Conservation (phyloP, 2,888 invertebrate species). For the Melanostoma scalare region DNA sequence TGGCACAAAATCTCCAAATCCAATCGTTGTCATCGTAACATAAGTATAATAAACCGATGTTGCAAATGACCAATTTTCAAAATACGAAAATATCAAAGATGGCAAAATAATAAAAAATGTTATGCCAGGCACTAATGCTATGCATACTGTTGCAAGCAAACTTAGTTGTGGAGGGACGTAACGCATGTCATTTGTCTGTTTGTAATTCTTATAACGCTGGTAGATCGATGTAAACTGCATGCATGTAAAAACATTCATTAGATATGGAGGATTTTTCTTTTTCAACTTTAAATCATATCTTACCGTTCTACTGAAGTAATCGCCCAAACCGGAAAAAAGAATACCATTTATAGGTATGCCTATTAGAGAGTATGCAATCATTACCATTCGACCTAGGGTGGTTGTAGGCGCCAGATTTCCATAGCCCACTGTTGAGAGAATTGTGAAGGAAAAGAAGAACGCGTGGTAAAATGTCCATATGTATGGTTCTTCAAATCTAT, state of each 20-base stretch:
- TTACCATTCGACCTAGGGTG: slow-evolving; percentile 89
- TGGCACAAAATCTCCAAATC: slow-evolving; percentile 96
- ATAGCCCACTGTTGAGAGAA: slow-evolving; percentile 95
- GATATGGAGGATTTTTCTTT: neutral
- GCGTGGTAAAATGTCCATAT: slow-evolving; percentile 96
- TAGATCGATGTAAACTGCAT: slow-evolving; percentile 89
- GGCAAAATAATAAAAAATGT: slow-evolving; percentile 93
- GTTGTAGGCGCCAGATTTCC: slow-evolving; percentile 95
- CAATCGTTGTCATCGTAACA: slow-evolving; percentile 93
- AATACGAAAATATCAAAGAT: slow-evolving; percentile 91
- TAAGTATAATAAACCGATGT: slow-evolving; percentile 94
- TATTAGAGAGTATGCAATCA: slow-evolving; percentile 93
- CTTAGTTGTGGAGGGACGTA: slow-evolving; percentile 88
- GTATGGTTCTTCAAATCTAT: slow-evolving; percentile 84
- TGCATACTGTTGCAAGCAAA: slow-evolving; percentile 89
- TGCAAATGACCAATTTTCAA: slow-evolving; percentile 93
- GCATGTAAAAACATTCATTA: slow-evolving; percentile 74
- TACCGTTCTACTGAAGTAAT: slow-evolving; percentile 92
- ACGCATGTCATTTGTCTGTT: slow-evolving; percentile 84
- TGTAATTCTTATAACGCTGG: slow-evolving; percentile 89
- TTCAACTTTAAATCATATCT: slow-evolving; percentile 75
- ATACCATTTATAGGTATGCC: slow-evolving; percentile 85
- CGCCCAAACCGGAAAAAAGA: slow-evolving; percentile 90
- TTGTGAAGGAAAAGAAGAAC: slow-evolving; percentile 94
- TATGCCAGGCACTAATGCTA: slow-evolving; percentile 94